These are phyloP conservation scores for Drosophila meridionalis DNA, from an alignment of 2,888 invertebrate species.

Conservation along the genomic window DNA sequence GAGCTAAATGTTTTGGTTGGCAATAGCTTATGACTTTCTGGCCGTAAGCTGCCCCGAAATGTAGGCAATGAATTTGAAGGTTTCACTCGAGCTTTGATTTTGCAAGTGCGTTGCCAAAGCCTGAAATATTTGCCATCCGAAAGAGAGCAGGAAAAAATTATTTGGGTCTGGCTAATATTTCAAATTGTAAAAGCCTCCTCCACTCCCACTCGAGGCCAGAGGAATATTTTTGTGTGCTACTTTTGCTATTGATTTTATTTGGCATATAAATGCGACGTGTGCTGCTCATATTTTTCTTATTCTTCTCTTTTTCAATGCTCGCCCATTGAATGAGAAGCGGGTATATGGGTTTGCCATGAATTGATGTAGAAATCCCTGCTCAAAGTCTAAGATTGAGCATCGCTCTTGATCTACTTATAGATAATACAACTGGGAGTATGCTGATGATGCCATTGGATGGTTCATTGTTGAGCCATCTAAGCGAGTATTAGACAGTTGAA, in stretches of 20 bases:
- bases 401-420: neutral
- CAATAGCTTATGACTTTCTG: neutral
- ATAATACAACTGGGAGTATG: too few relatives aligned
- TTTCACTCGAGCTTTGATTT: slow-evolving; percentile 21
- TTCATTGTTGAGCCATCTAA: neutral
- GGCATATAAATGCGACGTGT: slow-evolving; percentile 74
- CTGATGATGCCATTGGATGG: too few relatives aligned
- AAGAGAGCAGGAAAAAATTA: slow-evolving; percentile 20
- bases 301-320: neutral
- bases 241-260: slow-evolving; percentile 77
- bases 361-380: too few relatives aligned
- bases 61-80: slow-evolving; percentile 33
- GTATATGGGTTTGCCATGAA: neutral
- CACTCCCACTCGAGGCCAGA: slow-evolving; percentile 1
- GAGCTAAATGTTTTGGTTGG: neutral
- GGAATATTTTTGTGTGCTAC: slow-evolving; percentile 53
- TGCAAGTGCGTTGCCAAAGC: slow-evolving; percentile 26
- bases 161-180: slow-evolving; percentile 70
- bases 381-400: too few relatives aligned
- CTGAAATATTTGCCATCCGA: slow-evolving; percentile 40
- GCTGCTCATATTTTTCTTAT: slow-evolving; percentile 48
- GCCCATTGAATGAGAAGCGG: neutral
- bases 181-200: slow-evolving; percentile 58
- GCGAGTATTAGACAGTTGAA: neutral
- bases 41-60: slow-evolving; percentile 4